These are phyloP conservation scores for Mimumesa dahlbomi DNA, from an alignment of 2,888 invertebrate genomes.

Conservation along the genomic window DNA sequence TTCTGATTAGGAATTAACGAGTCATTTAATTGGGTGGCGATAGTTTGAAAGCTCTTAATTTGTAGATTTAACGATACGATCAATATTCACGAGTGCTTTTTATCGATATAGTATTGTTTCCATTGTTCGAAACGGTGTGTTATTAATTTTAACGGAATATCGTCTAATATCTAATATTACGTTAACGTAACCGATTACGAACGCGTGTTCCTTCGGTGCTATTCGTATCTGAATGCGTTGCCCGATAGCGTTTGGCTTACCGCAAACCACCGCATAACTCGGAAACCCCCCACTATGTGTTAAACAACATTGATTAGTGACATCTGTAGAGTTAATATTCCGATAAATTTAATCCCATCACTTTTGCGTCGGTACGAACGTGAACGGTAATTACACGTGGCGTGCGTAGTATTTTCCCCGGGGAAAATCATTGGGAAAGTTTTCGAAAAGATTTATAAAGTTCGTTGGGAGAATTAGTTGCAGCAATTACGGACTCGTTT, in stretches of 20 bases:
- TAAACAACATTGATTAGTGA: conserved; percentile 67
- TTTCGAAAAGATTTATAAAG: too few species aligned
- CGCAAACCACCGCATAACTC: conserved; percentile 66
- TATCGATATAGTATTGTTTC: too few species aligned
- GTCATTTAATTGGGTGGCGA: too few species aligned
- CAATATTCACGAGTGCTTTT: too few species aligned
- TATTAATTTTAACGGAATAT: conserved; percentile 23
- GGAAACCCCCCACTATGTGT: conserved; percentile 61
- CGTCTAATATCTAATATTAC: conserved; percentile 47
- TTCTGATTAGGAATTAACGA: too few species aligned
- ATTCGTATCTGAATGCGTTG: conserved; percentile 60
- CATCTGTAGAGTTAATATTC: conserved; percentile 64
- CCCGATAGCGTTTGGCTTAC: conserved; percentile 63
- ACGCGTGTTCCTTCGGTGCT: conserved; percentile 51
- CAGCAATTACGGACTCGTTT: too few species aligned
- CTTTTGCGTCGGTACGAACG: neutral
- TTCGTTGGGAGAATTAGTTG: too few species aligned
- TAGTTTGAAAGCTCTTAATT: too few species aligned
- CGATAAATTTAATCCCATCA: conserved; percentile 47
- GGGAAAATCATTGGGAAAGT: too few species aligned
- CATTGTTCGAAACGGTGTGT: conserved; percentile 18
- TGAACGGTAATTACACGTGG: neutral
- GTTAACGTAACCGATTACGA: conserved; percentile 49
- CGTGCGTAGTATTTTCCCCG: too few species aligned
- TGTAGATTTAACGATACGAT: too few species aligned